phyloP scores from a whole-genome alignment of 2,888 invertebrate species.

The Caenorhabditis sp. region DNA sequence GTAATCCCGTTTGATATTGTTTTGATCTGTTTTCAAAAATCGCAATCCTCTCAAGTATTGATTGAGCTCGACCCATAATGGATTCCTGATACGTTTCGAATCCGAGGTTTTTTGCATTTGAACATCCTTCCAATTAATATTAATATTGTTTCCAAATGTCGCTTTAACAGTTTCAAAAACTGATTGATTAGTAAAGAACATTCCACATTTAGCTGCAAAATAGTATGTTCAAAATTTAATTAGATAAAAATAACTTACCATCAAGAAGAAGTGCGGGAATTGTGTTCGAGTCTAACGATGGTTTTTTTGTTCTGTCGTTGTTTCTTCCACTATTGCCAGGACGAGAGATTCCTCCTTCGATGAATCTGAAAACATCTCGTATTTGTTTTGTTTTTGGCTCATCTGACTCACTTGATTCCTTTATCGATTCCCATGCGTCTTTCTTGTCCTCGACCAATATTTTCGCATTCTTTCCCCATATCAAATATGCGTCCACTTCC shows the following conservation, averaged over 20 bases:
- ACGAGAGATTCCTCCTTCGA: neutral
- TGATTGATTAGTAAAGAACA: neutral
- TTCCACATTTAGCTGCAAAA: conserved; percentile 2
- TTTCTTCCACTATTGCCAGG: neutral
- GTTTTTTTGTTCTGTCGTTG: no score
- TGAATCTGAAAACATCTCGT: neutral
- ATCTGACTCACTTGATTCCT: conserved; percentile 14
- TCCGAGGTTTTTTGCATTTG: neutral
- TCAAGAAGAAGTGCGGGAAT: neutral
- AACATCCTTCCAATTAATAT: neutral
- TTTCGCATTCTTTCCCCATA: neutral
- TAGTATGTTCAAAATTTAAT: neutral
- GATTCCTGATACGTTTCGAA: neutral
- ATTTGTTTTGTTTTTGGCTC: neutral
- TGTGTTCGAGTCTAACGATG: neutral
- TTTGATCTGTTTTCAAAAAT: neutral
- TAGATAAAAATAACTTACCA: neutral
- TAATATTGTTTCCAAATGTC: neutral
- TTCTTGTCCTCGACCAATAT: conserved; percentile 5
- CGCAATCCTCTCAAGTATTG: conserved; percentile 3
- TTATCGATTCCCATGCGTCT: conserved; percentile 1
- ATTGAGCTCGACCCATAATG: neutral
- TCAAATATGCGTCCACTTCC: conserved; percentile 6
- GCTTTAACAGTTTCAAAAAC: neutral
- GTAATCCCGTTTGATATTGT: neutral